Evolutionary conservation across 1,140 invertebrate species (phyloP), one percentile per base, ranked within the genome.

Genomic region (Drosophila parvula): DNA sequence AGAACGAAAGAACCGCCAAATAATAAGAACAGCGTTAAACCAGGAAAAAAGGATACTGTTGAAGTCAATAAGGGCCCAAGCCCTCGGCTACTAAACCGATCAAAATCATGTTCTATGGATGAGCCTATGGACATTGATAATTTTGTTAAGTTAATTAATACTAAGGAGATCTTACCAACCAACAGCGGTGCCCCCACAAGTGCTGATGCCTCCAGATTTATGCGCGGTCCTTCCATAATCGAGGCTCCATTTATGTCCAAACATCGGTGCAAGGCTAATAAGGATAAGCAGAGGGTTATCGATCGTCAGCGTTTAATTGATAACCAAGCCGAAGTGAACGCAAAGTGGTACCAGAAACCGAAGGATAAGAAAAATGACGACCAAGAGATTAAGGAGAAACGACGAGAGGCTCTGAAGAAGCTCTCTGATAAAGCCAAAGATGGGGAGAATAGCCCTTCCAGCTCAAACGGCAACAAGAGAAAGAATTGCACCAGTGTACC

Each of bases 381-480:
- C 10, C 30, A 56, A 8, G 18, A 50, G 11, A 74, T 76, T 8
- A 91, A 71, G 22, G 59, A 90, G 34, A 74, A 53, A 6, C 90
- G 88, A 5, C 83, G 81, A 14, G 88, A 91, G 22, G 53, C 41
- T 6, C 60, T 91, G 0, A 90, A 88, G 50, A 81, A 90, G 68
- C 16, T 91, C 0, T 28, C 69, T 0, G 81, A 83, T 5, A 70
- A 63, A 57, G 51, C 11, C 0, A 47, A 11, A 30, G 28, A 22
- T 12, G 11, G 44, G 0, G 38, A 22, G 5, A 30, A 30, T 6
- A 22, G 4, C 4, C 16, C 32, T 0, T 53, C 50, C 8, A 14
- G 0, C 28, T n/a, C 27, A 8, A 65, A 5, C 1, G 12, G 5
- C 6, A 51, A 38, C 22, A 64, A 65, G 5, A 44, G 61, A 1